Evolutionary conservation across 2,797 vertebrate genomes (phyloP), one percentile per base, ranked within the genome.

Genomic region (Margarornis squamiger): DNA sequence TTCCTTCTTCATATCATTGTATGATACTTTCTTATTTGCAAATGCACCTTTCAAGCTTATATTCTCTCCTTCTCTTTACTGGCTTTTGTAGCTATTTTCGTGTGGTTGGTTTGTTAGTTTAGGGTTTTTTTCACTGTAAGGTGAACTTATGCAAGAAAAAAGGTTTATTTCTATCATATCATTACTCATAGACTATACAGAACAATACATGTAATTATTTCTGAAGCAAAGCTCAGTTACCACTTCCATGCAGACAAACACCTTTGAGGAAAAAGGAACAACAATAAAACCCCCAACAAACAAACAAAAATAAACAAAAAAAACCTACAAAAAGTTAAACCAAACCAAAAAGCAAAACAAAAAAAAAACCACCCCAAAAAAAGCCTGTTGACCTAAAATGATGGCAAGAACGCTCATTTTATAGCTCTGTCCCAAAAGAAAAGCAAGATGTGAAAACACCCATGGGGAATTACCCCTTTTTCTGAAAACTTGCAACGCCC

Each of bases 381-480:
- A 49, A 49, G 7, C 27, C 12, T 30, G 15, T 6, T 82, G 39
- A 73, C 29, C 18, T 85, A 73, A 82, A 93, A 73, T 2, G 3
- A 43, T 29, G 19, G 34, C 34, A 41, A 78, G 34, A 16, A 38
- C 77, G 30, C 30, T 86, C 26, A 4, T 59, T 81, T 85, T 85
- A 81, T 46, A 87, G 36, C 29, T 82, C 63, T 73, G 29, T 66
- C 55, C 15, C 32, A n/a, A 34, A 73, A 82, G 51, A 82, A 48
- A 0, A 57, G 6, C 12, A 78, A 86, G 27, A 58, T 49, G 23
- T 51, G 24, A 54, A 70, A 81, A 81, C 0, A 0, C 20, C 22
- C 21, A 84, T 0, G 4, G 43, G 39, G 79, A 81, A 46, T 77
- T 9, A 55, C 8, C 11, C 30, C 9, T 12, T 84, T 46, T 92